A percentile compares a stretch with the other conserved stretches of the same genome.
These are phyloP conservation scores for Hipparchia sbordonii DNA, from an alignment of 2,888 invertebrate genomes.

Conservation along the genomic window DNA sequence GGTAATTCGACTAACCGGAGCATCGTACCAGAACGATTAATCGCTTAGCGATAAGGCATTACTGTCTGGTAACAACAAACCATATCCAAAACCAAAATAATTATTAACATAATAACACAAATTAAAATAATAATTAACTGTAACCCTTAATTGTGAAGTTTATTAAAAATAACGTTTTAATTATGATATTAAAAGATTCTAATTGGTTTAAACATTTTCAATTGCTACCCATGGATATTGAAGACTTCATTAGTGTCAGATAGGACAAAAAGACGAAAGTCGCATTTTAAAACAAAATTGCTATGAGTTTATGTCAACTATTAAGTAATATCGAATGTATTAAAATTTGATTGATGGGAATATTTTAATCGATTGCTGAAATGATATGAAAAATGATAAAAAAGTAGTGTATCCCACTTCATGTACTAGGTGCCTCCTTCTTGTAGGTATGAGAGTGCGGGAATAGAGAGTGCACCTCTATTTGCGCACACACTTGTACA, in stretches of 20 bases:
- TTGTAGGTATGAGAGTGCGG: too few relatives aligned
- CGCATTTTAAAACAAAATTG: not conserved
- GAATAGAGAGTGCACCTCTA: too few relatives aligned
- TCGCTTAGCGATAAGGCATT: conserved; percentile 1
- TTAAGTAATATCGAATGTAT: not conserved
- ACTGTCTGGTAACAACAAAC: conserved; percentile 2
- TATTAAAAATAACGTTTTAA: conserved; percentile 13
- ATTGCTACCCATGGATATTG: not conserved
- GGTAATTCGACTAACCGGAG: not conserved
- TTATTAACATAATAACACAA: not conserved
- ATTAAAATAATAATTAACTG: conserved; percentile 16
- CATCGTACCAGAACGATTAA: conserved; percentile 9
- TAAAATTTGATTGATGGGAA: not conserved
- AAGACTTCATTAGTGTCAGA: not conserved
- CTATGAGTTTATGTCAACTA: not conserved
- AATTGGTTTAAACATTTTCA: not conserved
- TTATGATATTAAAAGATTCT: conserved; percentile 7
- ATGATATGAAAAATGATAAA: too few relatives aligned
- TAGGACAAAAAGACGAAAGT: not conserved
- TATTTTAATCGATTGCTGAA: too few relatives aligned
- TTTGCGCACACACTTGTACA: too few relatives aligned
- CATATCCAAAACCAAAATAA: not conserved
- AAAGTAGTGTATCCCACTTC: too few relatives aligned
- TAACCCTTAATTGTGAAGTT: not conserved
- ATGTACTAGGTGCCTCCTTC: too few relatives aligned